A percentile compares a stretch with the other conserved stretches of the same genome.
These are phyloP conservation scores for Nestor notabilis DNA, from an alignment of 2,113 vertebrate genomes.

Conservation along the genomic window DNA sequence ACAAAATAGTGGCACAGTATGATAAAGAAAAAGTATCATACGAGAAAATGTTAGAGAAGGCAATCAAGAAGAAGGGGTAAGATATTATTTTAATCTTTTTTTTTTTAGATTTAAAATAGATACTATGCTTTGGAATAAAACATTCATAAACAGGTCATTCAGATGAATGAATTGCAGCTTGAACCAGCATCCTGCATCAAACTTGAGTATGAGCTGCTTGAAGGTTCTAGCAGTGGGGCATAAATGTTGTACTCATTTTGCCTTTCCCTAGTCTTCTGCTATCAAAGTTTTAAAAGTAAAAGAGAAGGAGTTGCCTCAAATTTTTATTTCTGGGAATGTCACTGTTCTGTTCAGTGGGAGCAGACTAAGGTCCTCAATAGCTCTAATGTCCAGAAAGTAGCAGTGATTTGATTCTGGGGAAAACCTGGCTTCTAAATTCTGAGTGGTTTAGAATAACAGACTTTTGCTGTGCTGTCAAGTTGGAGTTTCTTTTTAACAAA, in stretches of 20 bases:
- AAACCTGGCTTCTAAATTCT: neutral
- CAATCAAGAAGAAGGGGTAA: constrained; percentile 97
- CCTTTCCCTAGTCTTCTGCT: neutral
- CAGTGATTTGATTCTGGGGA: neutral
- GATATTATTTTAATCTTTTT: neutral
- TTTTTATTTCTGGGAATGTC: neutral
- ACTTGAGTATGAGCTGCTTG: neutral
- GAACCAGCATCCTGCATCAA: neutral
- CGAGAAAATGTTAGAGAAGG: constrained; percentile 95
- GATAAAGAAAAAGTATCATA: constrained; percentile 91
- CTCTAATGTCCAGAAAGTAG: neutral
- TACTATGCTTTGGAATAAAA: neutral
- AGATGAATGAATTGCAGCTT: neutral
- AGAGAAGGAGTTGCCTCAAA: neutral
- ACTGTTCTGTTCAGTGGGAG: neutral
- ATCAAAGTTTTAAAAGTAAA: neutral
- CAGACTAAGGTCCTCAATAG: neutral
- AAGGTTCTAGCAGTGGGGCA: neutral
- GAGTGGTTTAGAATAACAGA: neutral
- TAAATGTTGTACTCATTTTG: neutral
- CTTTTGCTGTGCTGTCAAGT: neutral
- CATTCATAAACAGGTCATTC: neutral
- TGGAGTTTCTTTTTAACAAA: neutral
- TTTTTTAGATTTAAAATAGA: neutral
- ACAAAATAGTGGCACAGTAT: constrained; percentile 93